These are phyloP conservation scores for Aldrovandia affinis DNA, from an alignment of 2,797 vertebrate genomes.

Conservation along the genomic window DNA sequence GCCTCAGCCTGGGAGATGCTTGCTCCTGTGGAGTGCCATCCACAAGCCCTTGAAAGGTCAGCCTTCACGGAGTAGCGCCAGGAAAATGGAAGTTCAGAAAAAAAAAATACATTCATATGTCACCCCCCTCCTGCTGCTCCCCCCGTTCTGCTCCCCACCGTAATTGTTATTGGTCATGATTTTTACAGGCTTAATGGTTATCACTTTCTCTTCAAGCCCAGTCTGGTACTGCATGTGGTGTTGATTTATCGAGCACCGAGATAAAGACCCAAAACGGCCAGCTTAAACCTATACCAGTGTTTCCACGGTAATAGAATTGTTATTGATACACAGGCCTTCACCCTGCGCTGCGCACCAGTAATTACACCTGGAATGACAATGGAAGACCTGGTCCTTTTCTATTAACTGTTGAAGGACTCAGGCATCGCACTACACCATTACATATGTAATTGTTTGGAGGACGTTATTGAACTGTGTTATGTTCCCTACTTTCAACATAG, in stretches of 20 bases:
- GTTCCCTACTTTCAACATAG: too few species aligned
- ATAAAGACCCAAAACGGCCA: neutral
- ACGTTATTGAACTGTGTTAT: too few species aligned
- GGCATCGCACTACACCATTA: neutral
- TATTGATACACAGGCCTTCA: neutral
- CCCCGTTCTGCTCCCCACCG: too few species aligned
- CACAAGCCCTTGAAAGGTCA: conserved; percentile 14
- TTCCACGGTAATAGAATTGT: neutral
- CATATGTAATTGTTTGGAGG: neutral
- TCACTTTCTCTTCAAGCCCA: neutral
- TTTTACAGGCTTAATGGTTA: neutral
- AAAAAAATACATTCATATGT: neutral
- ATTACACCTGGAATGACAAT: neutral
- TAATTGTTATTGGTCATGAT: neutral
- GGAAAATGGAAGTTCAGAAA: neutral
- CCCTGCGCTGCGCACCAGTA: neutral
- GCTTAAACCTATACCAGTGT: neutral
- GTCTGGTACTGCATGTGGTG: neutral
- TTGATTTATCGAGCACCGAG: neutral
- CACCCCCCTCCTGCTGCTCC: neutral
- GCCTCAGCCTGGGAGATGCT: neutral
- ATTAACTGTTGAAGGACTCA: neutral
- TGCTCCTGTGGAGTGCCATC: neutral
- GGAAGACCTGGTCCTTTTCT: neutral
- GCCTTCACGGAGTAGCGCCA: neutral